phyloP scores from a whole-genome alignment of 2,113 vertebrate genomes.

The Hypanus sabinus region DNA sequence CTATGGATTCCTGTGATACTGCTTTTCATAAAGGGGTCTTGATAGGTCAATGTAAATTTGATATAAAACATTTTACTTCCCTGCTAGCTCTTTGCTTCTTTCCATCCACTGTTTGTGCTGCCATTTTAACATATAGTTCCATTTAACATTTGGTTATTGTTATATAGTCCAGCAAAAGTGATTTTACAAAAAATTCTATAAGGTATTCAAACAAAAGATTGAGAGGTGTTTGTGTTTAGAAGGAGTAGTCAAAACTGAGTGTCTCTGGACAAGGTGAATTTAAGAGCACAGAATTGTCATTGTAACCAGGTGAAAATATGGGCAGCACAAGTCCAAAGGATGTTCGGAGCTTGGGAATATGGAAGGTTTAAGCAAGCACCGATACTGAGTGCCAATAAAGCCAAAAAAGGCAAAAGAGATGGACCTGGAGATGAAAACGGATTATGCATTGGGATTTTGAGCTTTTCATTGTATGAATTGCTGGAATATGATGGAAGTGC shows the following conservation, averaged over 20 bases:
- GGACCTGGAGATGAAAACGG: background rate
- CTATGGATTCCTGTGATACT: too few species aligned
- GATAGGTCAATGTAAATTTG: background rate
- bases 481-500: background rate
- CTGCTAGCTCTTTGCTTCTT: background rate
- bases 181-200: background rate
- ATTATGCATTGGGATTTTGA: background rate
- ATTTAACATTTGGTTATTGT: background rate
- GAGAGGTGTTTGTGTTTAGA: background rate
- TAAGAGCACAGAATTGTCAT: too few species aligned
- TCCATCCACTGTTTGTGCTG: background rate
- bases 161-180: background rate
- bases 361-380: background rate
- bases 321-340: background rate
- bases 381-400: background rate
- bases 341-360: background rate
- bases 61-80: background rate
- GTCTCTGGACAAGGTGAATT: too few species aligned
- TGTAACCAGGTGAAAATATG: too few species aligned
- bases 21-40: too few species aligned
- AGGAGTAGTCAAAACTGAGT: background rate
- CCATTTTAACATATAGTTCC: background rate
- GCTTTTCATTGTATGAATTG: background rate
- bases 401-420: background rate
- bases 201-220: background rate